Conservation (phyloP, 2,113 vertebrate genomes). For the Cygnus atratus region DNA sequence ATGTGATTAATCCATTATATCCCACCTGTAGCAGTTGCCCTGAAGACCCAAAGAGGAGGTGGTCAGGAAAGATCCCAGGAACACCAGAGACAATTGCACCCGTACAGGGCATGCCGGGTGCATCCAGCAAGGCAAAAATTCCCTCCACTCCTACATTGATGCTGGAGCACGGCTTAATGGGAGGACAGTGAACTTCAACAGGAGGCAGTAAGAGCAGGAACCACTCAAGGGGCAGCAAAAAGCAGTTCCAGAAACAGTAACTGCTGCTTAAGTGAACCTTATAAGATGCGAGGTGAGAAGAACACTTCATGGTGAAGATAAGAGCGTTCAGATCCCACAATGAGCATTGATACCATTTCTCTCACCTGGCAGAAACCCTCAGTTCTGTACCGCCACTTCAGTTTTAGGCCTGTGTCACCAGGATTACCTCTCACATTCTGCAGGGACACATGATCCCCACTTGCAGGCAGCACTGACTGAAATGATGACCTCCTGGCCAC, state of each 20-base stretch:
- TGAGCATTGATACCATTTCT: not conserved
- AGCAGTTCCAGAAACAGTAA: not conserved
- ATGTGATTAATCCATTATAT: slow-evolving; percentile 33
- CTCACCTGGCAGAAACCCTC: not conserved
- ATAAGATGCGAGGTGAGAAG: not conserved
- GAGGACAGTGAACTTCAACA: not conserved
- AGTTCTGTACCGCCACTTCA: not conserved
- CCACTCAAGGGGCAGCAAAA: not conserved
- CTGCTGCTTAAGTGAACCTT: not conserved
- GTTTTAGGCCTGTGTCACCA: not conserved
- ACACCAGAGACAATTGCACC: not conserved
- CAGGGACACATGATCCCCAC: not conserved
- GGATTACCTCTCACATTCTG: not conserved
- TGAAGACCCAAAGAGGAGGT: not conserved
- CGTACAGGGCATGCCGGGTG: fast-evolving
- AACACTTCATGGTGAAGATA: not conserved
- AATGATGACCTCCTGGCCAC: not conserved
- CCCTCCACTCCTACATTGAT: not conserved
- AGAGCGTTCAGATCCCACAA: not conserved
- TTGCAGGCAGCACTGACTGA: not conserved
- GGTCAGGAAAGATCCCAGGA: not conserved
- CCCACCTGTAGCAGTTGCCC: not conserved
- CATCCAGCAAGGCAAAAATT: not conserved
- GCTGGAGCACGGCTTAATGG: not conserved
- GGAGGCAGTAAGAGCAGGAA: not conserved